phyloP scores from a whole-genome alignment of 2,888 invertebrate species.

The Drosophila anceps region DNA sequence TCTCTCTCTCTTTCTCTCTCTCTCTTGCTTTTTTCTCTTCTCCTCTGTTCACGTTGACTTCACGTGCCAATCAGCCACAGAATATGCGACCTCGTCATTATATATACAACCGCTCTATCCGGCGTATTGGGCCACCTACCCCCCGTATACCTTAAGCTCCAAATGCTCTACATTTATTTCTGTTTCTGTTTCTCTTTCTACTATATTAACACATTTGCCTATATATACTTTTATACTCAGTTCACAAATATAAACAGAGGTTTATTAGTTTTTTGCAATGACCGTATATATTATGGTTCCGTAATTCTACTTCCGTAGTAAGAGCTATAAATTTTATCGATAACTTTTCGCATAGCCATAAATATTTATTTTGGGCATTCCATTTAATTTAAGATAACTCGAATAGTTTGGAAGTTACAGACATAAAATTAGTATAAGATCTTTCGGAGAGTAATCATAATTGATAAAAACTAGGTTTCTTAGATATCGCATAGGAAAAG shows the following conservation, averaged over 20 bases:
- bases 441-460: not conserved
- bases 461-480: not conserved
- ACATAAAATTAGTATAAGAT: not conserved
- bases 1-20: slow-evolving; percentile 10
- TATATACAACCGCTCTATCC: slow-evolving; percentile 46
- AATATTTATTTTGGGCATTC: not conserved
- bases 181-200: slow-evolving; percentile 33
- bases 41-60: slow-evolving; percentile 73
- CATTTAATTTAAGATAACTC: not conserved
- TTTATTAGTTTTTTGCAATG: not conserved
- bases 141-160: not conserved
- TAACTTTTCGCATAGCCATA: not conserved
- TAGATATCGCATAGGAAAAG: not conserved
- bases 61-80: slow-evolving; percentile 68
- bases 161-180: slow-evolving; percentile 54
- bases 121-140: slow-evolving; percentile 19
- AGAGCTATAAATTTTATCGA: not conserved
- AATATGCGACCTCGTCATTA: slow-evolving; percentile 54
- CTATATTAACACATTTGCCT: slow-evolving; percentile 28
- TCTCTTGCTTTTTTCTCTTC: not conserved
- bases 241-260: not conserved
- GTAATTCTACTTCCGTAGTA: not conserved
- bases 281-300: not conserved
- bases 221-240: slow-evolving; percentile 28
- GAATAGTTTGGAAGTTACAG: no score